These are phyloP conservation scores for Grantiella picta DNA, from an alignment of 2,113 vertebrate species.

Conservation along the genomic window DNA sequence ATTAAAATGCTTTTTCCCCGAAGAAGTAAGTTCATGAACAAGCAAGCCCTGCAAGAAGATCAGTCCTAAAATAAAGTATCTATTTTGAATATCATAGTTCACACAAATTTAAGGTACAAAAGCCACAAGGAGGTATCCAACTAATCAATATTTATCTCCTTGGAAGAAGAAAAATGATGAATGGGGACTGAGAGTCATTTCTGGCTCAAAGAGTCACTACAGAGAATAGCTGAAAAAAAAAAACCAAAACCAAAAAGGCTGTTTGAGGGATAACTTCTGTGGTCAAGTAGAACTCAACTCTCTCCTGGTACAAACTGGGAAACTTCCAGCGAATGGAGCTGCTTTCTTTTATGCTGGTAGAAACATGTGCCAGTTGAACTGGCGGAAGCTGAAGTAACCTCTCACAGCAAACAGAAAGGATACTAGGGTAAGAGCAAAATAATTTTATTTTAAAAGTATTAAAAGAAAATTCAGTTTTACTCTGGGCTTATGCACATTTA, in stretches of 20 bases:
- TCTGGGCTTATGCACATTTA: fast-evolving
- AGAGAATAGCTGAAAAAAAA: background rate
- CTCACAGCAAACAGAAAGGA: background rate
- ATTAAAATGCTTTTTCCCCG: background rate
- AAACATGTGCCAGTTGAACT: fast-evolving
- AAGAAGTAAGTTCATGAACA: background rate
- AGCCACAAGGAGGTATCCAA: background rate
- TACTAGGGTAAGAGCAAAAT: background rate
- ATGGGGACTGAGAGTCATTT: fast-evolving
- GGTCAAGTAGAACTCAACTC: background rate
- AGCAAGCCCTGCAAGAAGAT: background rate
- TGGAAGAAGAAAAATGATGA: fast-evolving
- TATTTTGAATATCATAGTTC: background rate
- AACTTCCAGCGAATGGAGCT: background rate
- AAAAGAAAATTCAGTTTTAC: background rate
- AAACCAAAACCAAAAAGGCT: background rate
- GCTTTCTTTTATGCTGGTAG: background rate
- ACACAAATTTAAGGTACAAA: background rate
- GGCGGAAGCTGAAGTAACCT: background rate
- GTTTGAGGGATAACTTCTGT: background rate
- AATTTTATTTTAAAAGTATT: background rate
- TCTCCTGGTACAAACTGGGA: background rate
- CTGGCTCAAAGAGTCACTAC: background rate
- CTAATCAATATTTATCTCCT: background rate
- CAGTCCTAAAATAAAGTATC: background rate